Evolutionary conservation across 2,113 vertebrate species (phyloP).

Genomic region (Mobula birostris): DNA sequence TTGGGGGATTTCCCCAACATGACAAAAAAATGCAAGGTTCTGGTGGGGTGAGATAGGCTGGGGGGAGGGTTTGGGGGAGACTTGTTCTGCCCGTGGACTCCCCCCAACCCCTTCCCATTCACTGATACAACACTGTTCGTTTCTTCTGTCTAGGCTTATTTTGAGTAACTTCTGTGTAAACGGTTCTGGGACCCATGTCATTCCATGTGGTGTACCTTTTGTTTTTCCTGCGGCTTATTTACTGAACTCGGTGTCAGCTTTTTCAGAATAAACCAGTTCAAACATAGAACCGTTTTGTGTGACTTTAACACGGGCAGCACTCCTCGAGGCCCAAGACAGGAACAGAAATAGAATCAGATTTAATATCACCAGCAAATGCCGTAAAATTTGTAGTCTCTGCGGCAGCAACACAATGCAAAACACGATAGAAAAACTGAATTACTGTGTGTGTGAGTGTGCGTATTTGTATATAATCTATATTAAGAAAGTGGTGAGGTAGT

Average conservation of each 20-base stretch:
- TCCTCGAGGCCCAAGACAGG: neutral
- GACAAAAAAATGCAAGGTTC: neutral
- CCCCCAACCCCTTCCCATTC: neutral
- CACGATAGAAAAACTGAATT: too few species aligned
- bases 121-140: neutral
- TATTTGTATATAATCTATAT: too few species aligned
- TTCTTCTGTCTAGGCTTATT: constrained; percentile 14
- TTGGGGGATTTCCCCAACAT: neutral
- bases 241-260: constrained; percentile 13
- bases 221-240: constrained; percentile 26
- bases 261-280: neutral
- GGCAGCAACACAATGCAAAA: too few species aligned
- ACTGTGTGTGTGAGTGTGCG: too few species aligned
- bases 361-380: too few species aligned
- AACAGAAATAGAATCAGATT: too few species aligned
- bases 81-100: neutral
- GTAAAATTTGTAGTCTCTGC: too few species aligned
- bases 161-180: constrained; percentile 34
- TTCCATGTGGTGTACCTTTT: neutral
- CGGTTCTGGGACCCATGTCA: neutral
- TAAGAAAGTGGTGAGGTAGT: too few species aligned
- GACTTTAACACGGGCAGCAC: neutral
- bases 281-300: neutral
- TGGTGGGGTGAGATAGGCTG: neutral
- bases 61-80: neutral